phyloP scores from a whole-genome alignment of 1,140 invertebrate genomes.

The Babylonia areolata region DNA sequence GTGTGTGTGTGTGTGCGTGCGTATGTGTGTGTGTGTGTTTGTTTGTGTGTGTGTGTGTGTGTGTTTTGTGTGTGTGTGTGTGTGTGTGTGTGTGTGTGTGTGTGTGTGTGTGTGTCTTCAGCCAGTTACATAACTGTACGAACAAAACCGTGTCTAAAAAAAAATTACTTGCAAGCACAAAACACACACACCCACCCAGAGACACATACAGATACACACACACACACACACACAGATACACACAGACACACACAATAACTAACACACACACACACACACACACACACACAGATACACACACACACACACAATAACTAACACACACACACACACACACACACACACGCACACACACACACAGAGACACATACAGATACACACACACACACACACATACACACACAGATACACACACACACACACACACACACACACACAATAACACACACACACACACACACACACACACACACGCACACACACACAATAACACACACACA shows the following conservation, averaged over 20 bases:
- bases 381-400: neutral
- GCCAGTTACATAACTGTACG: no score
- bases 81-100: neutral
- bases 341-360: conserved; percentile 6
- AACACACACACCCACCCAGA: neutral
- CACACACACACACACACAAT: neutral
- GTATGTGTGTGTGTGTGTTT: neutral
- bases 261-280: conserved; percentile 4
- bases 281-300: neutral
- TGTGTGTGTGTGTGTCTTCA: conserved; percentile 12
- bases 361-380: neutral
- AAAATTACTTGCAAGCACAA: no score
- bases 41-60: no score
- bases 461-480: neutral
- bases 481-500: neutral
- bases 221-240: neutral
- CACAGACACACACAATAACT: neutral
- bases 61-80: no score
- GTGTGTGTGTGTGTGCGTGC: conserved; percentile 1
- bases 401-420: neutral
- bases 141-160: no score
- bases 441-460: conserved; percentile 5
- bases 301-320: neutral
- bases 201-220: neutral
- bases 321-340: neutral